Percentiles rank a stretch among this genome's conserved stretches.
These are phyloP conservation scores for Eugnorisma glareosa DNA, from an alignment of 2,888 invertebrate species.

Conservation along the genomic window DNA sequence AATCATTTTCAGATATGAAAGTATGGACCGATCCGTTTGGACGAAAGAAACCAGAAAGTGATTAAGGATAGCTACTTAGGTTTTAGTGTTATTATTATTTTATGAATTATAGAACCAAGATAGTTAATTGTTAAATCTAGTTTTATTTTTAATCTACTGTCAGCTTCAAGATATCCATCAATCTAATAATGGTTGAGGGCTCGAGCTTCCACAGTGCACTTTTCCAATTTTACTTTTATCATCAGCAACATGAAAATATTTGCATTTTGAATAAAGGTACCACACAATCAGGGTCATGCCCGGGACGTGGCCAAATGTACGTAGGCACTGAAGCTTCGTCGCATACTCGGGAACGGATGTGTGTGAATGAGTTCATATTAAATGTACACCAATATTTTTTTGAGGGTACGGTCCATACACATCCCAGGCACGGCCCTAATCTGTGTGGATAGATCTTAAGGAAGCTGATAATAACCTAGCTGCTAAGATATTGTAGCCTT, in stretches of 20 bases:
- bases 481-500: too few species aligned
- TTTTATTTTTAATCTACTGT: conserved; percentile 16
- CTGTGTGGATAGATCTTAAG: too few species aligned
- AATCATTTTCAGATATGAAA: conserved; percentile 91
- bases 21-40: conserved; percentile 91
- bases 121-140: conserved; percentile 43
- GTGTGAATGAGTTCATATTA: too few species aligned
- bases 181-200: neutral
- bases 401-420: too few species aligned
- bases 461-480: neutral
- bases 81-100: conserved; percentile 58
- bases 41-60: conserved; percentile 83
- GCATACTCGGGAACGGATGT: too few species aligned
- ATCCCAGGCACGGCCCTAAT: too few species aligned
- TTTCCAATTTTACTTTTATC: too few species aligned
- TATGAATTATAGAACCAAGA: conserved; percentile 59
- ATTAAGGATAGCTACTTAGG: conserved; percentile 66
- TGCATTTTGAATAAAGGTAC: too few species aligned
- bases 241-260: neutral
- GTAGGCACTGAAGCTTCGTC: too few species aligned
- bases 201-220: neutral
- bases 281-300: too few species aligned
- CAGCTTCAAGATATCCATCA: neutral
- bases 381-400: too few species aligned
- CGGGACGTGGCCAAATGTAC: too few species aligned